These are phyloP conservation scores for Alviniconcha strummeri DNA, from an alignment of 2,888 invertebrate genomes.

Conservation along the genomic window DNA sequence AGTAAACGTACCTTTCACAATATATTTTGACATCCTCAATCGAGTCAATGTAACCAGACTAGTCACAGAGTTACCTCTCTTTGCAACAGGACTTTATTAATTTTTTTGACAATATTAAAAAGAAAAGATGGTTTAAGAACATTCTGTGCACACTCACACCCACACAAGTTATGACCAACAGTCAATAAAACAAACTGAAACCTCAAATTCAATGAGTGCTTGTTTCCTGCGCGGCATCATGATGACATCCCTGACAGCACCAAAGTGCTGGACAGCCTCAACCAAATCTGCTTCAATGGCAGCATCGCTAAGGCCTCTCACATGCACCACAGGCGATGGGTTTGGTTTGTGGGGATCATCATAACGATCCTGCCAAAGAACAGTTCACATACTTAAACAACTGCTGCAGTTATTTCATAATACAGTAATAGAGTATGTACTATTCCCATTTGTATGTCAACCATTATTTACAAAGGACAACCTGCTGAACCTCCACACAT, in stretches of 20 bases:
- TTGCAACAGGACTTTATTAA: too few species aligned
- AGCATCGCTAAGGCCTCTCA: slow-evolving; percentile 73
- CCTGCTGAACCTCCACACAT: too few species aligned
- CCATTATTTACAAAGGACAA: too few species aligned
- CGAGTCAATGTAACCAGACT: too few species aligned
- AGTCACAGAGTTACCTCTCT: too few species aligned
- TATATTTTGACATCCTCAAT: too few species aligned
- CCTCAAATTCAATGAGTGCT: slow-evolving; percentile 72
- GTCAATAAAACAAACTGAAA: slow-evolving; percentile 40
- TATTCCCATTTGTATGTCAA: too few species aligned
- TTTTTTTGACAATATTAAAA: neutral
- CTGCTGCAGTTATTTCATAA: too few species aligned
- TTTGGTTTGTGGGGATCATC: slow-evolving; percentile 74
- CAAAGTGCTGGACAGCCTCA: slow-evolving; percentile 75
- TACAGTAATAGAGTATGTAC: too few species aligned
- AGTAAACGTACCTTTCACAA: too few species aligned
- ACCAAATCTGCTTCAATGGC: slow-evolving; percentile 75
- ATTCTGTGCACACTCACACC: neutral
- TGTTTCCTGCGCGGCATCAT: slow-evolving; percentile 71
- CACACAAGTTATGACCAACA: neutral
- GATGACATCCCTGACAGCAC: slow-evolving; percentile 71
- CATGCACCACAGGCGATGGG: slow-evolving; percentile 75
- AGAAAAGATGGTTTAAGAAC: neutral
- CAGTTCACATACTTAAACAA: neutral
- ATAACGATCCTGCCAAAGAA: slow-evolving; percentile 26